Percentiles rank a stretch among this genome's conserved stretches.
Evolutionary conservation across 1,140 invertebrate species (phyloP).

Genomic region (Mercenaria mercenaria): DNA sequence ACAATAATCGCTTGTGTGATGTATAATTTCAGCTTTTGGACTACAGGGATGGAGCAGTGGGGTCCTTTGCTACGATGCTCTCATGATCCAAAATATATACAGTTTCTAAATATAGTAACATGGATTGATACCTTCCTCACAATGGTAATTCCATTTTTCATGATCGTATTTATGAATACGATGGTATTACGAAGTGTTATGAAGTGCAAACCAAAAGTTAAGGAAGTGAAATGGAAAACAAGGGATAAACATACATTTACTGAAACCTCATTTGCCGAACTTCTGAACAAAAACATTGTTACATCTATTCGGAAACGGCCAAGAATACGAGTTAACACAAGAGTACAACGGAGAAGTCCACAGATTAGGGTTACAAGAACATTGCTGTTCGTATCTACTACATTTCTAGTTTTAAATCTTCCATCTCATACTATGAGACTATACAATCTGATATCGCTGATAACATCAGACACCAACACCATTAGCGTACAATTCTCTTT

Average conservation of each 20-base stretch:
- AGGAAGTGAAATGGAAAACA: neutral
- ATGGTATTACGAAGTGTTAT: slow-evolving; percentile 1
- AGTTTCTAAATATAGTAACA: slow-evolving; percentile 87
- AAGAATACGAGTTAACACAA: neutral
- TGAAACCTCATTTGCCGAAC: neutral
- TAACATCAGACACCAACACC: neutral
- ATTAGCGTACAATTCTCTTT: slow-evolving; percentile 1
- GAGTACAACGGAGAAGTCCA: slow-evolving; percentile 81
- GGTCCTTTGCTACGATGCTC: neutral
- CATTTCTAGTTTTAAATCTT: slow-evolving; percentile 92
- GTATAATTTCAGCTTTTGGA: slow-evolving; percentile 69
- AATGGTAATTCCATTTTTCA: slow-evolving; percentile 86
- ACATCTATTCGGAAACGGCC: neutral
- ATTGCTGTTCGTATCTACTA: slow-evolving; percentile 92
- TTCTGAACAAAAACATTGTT: neutral
- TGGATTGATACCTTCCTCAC: slow-evolving; percentile 88
- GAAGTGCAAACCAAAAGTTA: neutral
- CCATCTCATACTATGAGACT: slow-evolving; percentile 86
- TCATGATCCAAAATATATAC: slow-evolving; percentile 30
- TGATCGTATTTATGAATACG: slow-evolving; percentile 88
- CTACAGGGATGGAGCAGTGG: slow-evolving; percentile 21
- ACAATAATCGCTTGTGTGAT: slow-evolving; percentile 64
- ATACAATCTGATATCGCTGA: slow-evolving; percentile 72
- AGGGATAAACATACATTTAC: neutral
- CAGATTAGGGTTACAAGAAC: slow-evolving; percentile 93